Evolutionary conservation across 2,797 vertebrate genomes (phyloP).

Genomic region (Cynodonichthys magdalenae): DNA sequence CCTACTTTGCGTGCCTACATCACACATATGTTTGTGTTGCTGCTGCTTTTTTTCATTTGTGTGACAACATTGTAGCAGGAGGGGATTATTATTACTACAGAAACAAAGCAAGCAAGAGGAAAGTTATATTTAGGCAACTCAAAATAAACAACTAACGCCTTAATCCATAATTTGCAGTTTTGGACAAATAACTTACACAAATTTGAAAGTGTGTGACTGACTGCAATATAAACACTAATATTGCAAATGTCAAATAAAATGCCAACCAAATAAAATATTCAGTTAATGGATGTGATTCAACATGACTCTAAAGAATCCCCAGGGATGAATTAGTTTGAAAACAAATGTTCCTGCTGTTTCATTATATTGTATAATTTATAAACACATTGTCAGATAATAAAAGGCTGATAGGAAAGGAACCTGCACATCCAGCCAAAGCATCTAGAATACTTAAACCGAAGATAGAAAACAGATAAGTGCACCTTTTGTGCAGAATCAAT

Average conservation of each 20-base stretch:
- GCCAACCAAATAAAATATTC: slow-evolving; percentile 23
- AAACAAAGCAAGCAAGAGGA: slow-evolving; percentile 10
- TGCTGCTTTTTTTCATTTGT: slow-evolving; percentile 14
- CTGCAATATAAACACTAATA: slow-evolving; percentile 21
- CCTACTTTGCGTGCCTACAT: slow-evolving; percentile 35
- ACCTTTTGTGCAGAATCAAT: slow-evolving; percentile 28
- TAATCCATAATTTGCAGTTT: slow-evolving; percentile 1
- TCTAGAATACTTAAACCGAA: slow-evolving; percentile 34
- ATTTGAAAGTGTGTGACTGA: not conserved
- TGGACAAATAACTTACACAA: not conserved
- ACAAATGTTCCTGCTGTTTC: slow-evolving; percentile 25
- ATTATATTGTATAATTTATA: slow-evolving; percentile 43
- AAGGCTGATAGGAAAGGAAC: slow-evolving; percentile 27
- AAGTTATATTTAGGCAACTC: slow-evolving; percentile 6
- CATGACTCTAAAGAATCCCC: slow-evolving; percentile 20
- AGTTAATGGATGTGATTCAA: slow-evolving; percentile 28
- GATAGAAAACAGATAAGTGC: slow-evolving; percentile 47
- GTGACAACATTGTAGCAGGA: slow-evolving; percentile 19
- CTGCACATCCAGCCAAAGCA: slow-evolving; percentile 42
- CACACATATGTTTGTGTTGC: slow-evolving; percentile 30
- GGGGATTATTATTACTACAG: slow-evolving; percentile 23
- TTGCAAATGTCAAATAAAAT: slow-evolving; percentile 14
- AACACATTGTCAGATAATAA: slow-evolving; percentile 45
- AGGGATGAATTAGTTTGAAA: slow-evolving; percentile 17
- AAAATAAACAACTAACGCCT: not conserved